Percentiles rank a stretch among this genome's conserved stretches.
phyloP scores from a whole-genome alignment of 2,797 vertebrate genomes.

The Otolemur crassicaudatus region DNA sequence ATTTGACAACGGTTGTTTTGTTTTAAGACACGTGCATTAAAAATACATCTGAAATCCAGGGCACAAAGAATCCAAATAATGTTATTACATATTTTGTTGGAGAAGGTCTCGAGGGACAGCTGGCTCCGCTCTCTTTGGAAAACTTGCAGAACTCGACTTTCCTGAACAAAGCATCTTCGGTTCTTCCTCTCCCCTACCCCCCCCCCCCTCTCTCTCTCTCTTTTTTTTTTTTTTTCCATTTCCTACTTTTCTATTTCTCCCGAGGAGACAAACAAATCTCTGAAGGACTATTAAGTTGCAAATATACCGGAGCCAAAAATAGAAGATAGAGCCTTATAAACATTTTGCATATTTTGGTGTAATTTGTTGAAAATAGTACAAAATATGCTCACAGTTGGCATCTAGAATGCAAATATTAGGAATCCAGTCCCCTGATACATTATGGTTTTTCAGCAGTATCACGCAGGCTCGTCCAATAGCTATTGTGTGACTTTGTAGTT shows the following conservation, averaged over 20 bases:
- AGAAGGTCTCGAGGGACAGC: conserved; percentile 69
- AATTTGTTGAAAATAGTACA: conserved; percentile 88
- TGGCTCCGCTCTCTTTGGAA: conserved; percentile 65
- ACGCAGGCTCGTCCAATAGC: conserved; percentile 72
- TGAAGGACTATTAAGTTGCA: conserved; percentile 86
- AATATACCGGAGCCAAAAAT: conserved; percentile 82
- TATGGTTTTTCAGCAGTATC: conserved; percentile 80
- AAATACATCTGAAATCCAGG: conserved; percentile 85
- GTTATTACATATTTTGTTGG: conserved; percentile 82
- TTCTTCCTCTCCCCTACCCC: background rate
- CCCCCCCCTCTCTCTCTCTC: background rate
- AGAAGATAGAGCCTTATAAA: conserved; percentile 87
- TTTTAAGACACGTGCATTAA: conserved; percentile 85
- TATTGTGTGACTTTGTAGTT: conserved; percentile 64
- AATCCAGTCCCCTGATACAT: conserved; percentile 77
- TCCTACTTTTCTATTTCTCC: conserved; percentile 76
- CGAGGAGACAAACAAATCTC: conserved; percentile 80
- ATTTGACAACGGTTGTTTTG: conserved; percentile 83
- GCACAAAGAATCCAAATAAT: conserved; percentile 81
- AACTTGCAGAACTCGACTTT: conserved; percentile 68
- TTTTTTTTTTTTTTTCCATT: conserved; percentile 60
- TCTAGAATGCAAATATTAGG: conserved; percentile 88
- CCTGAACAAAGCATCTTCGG: conserved; percentile 25
- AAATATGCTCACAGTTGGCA: conserved; percentile 89
- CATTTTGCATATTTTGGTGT: conserved; percentile 88